Base-by-base conservation (phyloP, 2,113 vertebrate species). In the Hippocampus comes region DNA sequence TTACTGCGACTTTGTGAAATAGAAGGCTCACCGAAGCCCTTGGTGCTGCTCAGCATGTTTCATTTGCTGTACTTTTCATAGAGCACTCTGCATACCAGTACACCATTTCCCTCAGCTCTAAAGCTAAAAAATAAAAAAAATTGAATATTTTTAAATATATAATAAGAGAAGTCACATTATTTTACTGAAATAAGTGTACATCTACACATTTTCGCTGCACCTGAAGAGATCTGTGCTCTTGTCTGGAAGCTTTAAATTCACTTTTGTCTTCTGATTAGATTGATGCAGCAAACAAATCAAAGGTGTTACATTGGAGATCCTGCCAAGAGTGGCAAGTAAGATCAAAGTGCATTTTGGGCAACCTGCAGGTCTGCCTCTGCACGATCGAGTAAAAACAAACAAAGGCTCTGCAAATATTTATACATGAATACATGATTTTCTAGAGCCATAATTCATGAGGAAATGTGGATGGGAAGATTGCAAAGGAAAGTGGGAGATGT, bases 301-400 rank as follows among this genome's bases (percentile, higher is more conserved):
- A 68, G 67, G 53, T 38, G 46, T 68, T 71, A 78, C 68, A 68
- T 72, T 68, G 74, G 56, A 61, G 60, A 75, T 80, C 64, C 70
- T 77, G 68, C 68, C 49, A 65, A 70, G 56, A 76, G 70, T 78
- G 75, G 65, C 64, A 86, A 78, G 70, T 56, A 70, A 81, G 68
- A 77, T 86, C 76, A 83, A 76, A 85, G 81, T 80, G 73, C 78
- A 61, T 34, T 82, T 55, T 60, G 68, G 67, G 77, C 71, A 64
- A 73, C 72, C 21, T 67, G 38, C 55, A 64, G 70, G 73, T 82
- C 74, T 84, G 75, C 67, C 51, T 79, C 78, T 74, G 65, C 71
- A 70, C 74, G 78, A 84, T 88, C 68, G 82, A 84, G 77, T 63
- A 59, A 78, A 84, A 81, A 72, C n/a, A 1, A 70, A 77, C 68